These are phyloP conservation scores for Rousettus madagascariensis DNA, from an alignment of 2,797 vertebrate genomes.

Conservation along the genomic window DNA sequence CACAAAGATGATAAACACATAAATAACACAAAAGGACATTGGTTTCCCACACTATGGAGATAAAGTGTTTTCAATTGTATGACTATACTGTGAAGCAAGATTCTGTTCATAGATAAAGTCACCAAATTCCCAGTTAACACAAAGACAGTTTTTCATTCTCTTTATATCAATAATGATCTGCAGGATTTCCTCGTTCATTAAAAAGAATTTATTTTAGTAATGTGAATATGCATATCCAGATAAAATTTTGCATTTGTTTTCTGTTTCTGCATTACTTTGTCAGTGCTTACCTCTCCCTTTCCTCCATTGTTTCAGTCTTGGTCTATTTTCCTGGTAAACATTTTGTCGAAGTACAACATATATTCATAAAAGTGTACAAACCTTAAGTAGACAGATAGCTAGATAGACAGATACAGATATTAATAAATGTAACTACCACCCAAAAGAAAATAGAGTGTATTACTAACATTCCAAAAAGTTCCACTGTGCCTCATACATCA, in stretches of 20 bases:
- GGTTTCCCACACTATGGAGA: not conserved
- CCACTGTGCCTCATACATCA: not conserved
- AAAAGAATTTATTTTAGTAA: not conserved
- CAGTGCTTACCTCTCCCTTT: not conserved
- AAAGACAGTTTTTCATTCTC: not conserved
- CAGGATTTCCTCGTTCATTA: not conserved
- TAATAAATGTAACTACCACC: not conserved
- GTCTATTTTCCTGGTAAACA: not conserved
- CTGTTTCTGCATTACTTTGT: not conserved
- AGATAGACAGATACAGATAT: not conserved
- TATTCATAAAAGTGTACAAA: not conserved
- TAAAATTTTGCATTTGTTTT: not conserved
- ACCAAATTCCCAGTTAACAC: not conserved
- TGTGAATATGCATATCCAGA: not conserved
- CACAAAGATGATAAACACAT: not conserved
- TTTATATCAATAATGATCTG: not conserved
- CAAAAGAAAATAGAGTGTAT: not conserved
- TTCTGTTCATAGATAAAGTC: conserved; percentile 4
- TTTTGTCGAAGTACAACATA: not conserved
- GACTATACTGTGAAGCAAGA: conserved; percentile 10
- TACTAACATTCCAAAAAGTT: not conserved
- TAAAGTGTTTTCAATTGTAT: not conserved
- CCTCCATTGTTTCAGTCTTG: not conserved
- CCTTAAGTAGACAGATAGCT: not conserved
- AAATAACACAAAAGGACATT: conserved; percentile 29